These are phyloP conservation scores for Magallana nippona DNA, from an alignment of 2,888 invertebrate genomes.

Conservation along the genomic window DNA sequence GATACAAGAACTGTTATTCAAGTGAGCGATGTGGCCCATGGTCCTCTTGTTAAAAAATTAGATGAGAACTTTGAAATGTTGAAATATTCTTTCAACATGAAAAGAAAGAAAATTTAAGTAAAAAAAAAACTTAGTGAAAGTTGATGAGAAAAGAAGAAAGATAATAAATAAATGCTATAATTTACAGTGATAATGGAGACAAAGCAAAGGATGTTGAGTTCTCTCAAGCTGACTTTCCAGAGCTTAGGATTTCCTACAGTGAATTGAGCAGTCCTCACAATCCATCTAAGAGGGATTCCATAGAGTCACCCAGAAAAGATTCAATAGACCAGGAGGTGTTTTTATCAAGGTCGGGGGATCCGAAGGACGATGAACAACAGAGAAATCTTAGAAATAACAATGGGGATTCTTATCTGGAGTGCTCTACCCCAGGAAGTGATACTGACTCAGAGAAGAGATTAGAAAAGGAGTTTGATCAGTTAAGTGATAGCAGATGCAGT, in stretches of 20 bases:
- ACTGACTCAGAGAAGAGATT: constrained; percentile 9
- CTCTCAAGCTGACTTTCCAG: constrained; percentile 7
- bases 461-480: constrained; percentile 24
- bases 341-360: neutral
- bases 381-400: neutral
- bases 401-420: neutral
- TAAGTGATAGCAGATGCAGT: constrained; percentile 6
- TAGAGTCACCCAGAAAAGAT: neutral
- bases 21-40: too few species aligned
- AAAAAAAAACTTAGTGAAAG: too few species aligned
- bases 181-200: neutral
- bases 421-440: constrained; percentile 23
- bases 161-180: neutral
- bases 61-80: too few species aligned
- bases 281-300: neutral
- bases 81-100: too few species aligned
- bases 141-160: too few species aligned
- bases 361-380: neutral
- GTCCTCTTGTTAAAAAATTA: too few species aligned
- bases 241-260: neutral
- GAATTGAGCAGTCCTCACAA: neutral
- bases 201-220: constrained; percentile 23
- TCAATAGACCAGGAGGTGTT: constrained; percentile 15
- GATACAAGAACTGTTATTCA: too few species aligned
- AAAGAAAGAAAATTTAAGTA: too few species aligned